A percentile compares a stretch with the other conserved stretches of the same genome.
Conservation (phyloP, 2,888 invertebrate species). For the Caenorhabditis drosophilae region DNA sequence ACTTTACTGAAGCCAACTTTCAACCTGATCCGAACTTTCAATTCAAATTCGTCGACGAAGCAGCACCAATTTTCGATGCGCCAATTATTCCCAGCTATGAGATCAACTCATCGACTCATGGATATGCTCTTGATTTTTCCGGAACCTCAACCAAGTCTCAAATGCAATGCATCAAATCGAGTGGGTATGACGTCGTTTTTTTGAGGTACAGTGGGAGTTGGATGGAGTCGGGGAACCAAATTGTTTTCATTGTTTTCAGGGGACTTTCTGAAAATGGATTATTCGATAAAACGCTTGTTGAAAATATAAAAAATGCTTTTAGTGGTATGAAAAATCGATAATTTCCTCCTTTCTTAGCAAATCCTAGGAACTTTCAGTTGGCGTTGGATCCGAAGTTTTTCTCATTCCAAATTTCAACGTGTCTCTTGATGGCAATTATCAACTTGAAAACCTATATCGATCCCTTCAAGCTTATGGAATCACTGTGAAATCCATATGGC, state of each 20-base stretch:
- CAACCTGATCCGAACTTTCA: too few species aligned
- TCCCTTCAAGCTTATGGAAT: conserved; percentile 34
- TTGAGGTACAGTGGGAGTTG: too few species aligned
- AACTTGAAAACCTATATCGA: conserved; percentile 37
- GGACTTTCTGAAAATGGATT: conserved; percentile 28
- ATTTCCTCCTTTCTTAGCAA: not conserved
- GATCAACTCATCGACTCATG: not conserved
- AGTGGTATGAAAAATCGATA: conserved; percentile 2
- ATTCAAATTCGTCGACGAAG: too few species aligned
- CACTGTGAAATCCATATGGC: conserved; percentile 47
- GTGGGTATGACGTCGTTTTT: not conserved
- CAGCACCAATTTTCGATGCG: too few species aligned
- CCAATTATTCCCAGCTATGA: not conserved
- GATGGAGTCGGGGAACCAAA: too few species aligned
- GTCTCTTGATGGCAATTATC: conserved; percentile 28
- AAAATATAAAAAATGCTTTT: conserved; percentile 40
- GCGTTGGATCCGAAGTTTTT: conserved; percentile 44
- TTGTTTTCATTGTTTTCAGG: too few species aligned
- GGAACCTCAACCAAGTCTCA: not conserved
- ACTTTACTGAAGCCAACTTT: too few species aligned
- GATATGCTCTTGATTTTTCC: not conserved
- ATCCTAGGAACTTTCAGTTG: conserved; percentile 36
- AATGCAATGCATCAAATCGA: not conserved
- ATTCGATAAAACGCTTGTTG: conserved; percentile 31
- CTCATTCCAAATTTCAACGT: conserved; percentile 39